phyloP scores from a whole-genome alignment of 2,888 invertebrate species.

The Monochamus alternatus region DNA sequence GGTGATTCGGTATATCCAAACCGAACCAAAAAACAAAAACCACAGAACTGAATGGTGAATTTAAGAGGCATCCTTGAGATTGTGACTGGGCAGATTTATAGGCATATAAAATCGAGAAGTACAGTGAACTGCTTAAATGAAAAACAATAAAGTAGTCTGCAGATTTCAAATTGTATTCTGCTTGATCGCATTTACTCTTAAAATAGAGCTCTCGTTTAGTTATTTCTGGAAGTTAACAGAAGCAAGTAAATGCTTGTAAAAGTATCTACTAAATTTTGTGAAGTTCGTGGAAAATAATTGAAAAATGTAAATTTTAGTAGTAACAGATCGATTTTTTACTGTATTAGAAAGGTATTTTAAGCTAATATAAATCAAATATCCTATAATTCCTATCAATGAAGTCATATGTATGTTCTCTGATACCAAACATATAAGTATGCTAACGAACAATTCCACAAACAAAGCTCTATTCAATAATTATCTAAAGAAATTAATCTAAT shows the following conservation, averaged over 20 bases:
- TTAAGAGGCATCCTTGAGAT: slow-evolving; percentile 13
- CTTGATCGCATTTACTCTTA: slow-evolving; percentile 1
- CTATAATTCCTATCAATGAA: too few relatives aligned
- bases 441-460: too few relatives aligned
- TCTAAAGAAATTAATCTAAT: too few relatives aligned
- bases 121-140: slow-evolving; percentile 12
- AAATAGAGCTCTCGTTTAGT: neutral
- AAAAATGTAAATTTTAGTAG: too few relatives aligned
- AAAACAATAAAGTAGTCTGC: slow-evolving; percentile 12
- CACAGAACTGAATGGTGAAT: slow-evolving; percentile 10
- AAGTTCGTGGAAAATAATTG: too few relatives aligned
- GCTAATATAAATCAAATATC: too few relatives aligned
- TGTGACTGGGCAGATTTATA: slow-evolving; percentile 13
- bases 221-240: neutral
- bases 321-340: too few relatives aligned
- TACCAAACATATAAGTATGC: too few relatives aligned
- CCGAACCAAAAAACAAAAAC: slow-evolving; percentile 7
- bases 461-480: too few relatives aligned
- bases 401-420: too few relatives aligned
- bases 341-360: too few relatives aligned
- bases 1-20: slow-evolving; percentile 4
- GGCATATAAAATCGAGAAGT: slow-evolving; percentile 13
- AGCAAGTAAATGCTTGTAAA: neutral
- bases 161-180: slow-evolving; percentile 7
- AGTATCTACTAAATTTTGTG: too few relatives aligned